Percentiles rank a stretch among this genome's conserved stretches.
phyloP scores from a whole-genome alignment of 2,797 vertebrate species.

The Poeciliopsis paucimaculata region DNA sequence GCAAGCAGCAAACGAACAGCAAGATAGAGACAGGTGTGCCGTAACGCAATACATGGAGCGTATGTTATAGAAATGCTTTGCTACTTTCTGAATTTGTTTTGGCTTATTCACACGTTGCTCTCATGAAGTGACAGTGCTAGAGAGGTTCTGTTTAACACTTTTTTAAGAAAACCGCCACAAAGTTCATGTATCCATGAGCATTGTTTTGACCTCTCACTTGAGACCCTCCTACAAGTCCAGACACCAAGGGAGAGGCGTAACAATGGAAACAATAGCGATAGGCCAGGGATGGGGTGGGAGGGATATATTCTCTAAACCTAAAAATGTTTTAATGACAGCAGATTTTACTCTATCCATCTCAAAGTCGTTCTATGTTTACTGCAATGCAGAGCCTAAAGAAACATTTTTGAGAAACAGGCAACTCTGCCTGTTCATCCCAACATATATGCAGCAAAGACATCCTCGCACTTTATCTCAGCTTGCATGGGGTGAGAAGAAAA shows the following conservation, averaged over 20 bases:
- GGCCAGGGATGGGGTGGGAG: slow-evolving; percentile 69
- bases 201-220: slow-evolving; percentile 72
- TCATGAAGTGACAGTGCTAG: slow-evolving; percentile 37
- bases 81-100: slow-evolving; percentile 2
- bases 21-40: slow-evolving; percentile 52
- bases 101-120: not conserved
- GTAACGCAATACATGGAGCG: slow-evolving; percentile 14
- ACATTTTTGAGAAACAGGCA: slow-evolving; percentile 20
- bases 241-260: slow-evolving; percentile 45
- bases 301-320: slow-evolving; percentile 9
- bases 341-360: not conserved
- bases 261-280: slow-evolving; percentile 48
- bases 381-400: not conserved
- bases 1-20: slow-evolving; percentile 40
- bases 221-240: slow-evolving; percentile 55
- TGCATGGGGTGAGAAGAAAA: slow-evolving; percentile 36
- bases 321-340: slow-evolving; percentile 6
- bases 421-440: slow-evolving; percentile 7
- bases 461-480: slow-evolving; percentile 56
- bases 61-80: not conserved
- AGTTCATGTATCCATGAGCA: slow-evolving; percentile 62
- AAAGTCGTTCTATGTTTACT: not conserved
- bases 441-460: slow-evolving; percentile 61
- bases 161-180: slow-evolving; percentile 51
- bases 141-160: slow-evolving; percentile 44